Evolutionary conservation across 92 coral and sea anemone species (phyloP).

Genomic region (Blastomussa wellsi): DNA sequence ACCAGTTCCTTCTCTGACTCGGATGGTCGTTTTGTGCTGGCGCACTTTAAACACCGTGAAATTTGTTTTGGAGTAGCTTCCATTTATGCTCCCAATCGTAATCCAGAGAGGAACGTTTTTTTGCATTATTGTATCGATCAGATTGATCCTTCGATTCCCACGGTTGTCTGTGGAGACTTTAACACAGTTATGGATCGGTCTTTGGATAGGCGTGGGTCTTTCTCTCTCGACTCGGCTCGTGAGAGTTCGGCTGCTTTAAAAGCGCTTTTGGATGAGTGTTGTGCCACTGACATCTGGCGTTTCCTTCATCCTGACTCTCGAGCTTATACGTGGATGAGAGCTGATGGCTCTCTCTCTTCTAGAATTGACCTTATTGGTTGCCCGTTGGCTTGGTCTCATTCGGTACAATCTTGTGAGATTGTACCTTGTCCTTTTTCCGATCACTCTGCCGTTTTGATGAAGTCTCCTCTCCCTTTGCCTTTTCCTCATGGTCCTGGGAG

Average conservation of each 20-base stretch:
- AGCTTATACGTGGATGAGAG: neutral
- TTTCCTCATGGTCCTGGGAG: conserved; percentile 36
- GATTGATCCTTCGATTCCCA: neutral
- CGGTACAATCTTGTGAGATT: neutral
- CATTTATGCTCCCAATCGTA: neutral
- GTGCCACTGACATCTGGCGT: neutral
- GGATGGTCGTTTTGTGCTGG: neutral
- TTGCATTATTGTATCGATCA: neutral
- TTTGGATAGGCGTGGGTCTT: neutral
- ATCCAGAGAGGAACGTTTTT: neutral
- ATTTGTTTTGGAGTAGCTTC: neutral
- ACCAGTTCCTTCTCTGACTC: neutral
- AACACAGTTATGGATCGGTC: neutral
- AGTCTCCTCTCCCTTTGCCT: no score
- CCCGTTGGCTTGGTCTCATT: neutral
- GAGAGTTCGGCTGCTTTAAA: neutral
- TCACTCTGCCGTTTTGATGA: neutral
- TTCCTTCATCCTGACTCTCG: neutral
- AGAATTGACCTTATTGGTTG: neutral
- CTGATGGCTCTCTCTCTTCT: neutral
- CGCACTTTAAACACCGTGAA: neutral
- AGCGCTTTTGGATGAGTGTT: neutral
- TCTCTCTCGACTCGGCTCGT: neutral
- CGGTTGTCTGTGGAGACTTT: neutral
- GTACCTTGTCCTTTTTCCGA: neutral